Evolutionary conservation across 2,113 vertebrate species (phyloP).

Genomic region (Axis porcinus): DNA sequence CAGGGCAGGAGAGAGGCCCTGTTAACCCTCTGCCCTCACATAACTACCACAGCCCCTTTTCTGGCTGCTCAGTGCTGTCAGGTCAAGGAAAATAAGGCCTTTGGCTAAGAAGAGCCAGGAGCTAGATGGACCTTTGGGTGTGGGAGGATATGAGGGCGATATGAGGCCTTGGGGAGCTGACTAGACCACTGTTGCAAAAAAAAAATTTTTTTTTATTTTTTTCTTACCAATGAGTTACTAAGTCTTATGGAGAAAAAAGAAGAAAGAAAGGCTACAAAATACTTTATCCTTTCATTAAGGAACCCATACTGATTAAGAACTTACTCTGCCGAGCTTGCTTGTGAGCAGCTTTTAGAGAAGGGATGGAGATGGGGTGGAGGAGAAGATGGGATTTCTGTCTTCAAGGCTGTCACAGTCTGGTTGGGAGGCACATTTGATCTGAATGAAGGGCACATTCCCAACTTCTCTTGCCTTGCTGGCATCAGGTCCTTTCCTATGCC

Average conservation of each 20-base stretch:
- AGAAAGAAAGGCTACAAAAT: neutral
- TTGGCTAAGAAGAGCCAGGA: neutral
- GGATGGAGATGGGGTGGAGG: neutral
- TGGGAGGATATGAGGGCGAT: neutral
- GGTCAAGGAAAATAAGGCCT: neutral
- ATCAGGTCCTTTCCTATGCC: neutral
- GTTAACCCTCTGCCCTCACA: neutral
- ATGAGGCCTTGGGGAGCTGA: neutral
- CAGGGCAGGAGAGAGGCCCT: fast-evolving
- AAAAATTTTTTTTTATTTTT: neutral
- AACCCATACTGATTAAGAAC: neutral
- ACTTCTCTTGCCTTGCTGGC: neutral
- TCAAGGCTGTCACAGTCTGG: neutral
- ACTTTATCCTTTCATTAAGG: slow-evolving; percentile 11
- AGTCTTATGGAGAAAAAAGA: neutral
- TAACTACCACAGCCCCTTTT: neutral
- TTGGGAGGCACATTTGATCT: neutral
- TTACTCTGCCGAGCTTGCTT: neutral
- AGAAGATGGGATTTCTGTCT: neutral
- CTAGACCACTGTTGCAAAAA: neutral
- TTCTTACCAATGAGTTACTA: neutral
- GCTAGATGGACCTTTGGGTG: neutral
- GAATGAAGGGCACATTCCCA: neutral
- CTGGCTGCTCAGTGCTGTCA: too few relatives aligned
- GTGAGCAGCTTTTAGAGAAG: neutral